These are phyloP conservation scores for Pocillopora meandrina DNA, from an alignment of 92 coral and sea anemone genomes.

Conservation along the genomic window DNA sequence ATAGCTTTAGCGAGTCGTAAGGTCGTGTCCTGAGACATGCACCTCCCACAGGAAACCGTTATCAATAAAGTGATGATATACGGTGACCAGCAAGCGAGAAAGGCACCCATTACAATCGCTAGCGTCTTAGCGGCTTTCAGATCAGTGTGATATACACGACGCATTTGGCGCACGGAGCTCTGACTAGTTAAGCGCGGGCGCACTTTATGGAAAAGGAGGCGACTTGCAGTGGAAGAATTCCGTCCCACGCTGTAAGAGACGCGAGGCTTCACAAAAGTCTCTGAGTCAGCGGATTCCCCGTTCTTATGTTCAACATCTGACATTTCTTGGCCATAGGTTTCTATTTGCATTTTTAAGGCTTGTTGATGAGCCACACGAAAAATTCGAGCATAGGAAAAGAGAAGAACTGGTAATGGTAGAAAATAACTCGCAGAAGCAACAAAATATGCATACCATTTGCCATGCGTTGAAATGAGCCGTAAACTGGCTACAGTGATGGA, in stretches of 20 bases:
- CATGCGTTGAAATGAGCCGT: conserved; percentile 40
- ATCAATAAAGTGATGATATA: conserved; percentile 63
- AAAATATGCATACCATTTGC: conserved; percentile 57
- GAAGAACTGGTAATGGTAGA: conserved; percentile 77
- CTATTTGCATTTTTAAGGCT: conserved; percentile 66
- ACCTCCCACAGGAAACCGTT: conserved; percentile 48
- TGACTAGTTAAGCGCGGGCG: conserved; percentile 68
- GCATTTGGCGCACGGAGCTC: conserved; percentile 56
- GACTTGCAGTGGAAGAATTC: conserved; percentile 34
- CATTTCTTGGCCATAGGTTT: conserved; percentile 37
- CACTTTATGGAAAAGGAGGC: conserved; percentile 37
- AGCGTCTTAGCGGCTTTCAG: conserved; percentile 87
- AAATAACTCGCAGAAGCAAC: conserved; percentile 80
- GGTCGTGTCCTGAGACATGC: conserved; percentile 37
- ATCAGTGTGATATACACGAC: conserved; percentile 69
- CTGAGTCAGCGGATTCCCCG: conserved; percentile 30
- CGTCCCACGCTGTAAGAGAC: conserved; percentile 23
- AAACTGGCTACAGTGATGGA: conserved; percentile 63
- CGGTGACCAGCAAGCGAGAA: conserved; percentile 85
- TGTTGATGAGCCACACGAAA: conserved; percentile 77
- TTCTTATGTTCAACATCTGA: conserved; percentile 40
- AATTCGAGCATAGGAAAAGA: conserved; percentile 75
- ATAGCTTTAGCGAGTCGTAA: conserved; percentile 38
- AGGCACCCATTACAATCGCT: conserved; percentile 87
- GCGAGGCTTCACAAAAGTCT: conserved; percentile 36